These are phyloP conservation scores for Drosophila mayaguana DNA, from an alignment of 2,888 invertebrate species.

Conservation along the genomic window DNA sequence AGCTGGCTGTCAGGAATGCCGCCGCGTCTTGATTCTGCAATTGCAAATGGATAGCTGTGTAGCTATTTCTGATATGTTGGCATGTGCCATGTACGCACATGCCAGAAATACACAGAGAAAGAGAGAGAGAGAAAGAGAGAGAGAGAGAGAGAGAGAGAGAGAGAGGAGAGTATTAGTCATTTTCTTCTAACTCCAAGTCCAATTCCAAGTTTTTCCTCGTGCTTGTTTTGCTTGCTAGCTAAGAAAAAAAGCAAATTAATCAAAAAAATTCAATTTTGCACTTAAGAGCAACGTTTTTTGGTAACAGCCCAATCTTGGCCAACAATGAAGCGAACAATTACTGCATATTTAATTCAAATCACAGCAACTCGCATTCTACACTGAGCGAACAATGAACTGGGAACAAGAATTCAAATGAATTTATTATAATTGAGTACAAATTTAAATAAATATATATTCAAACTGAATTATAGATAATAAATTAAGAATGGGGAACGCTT, in stretches of 20 bases:
- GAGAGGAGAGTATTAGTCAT: background rate
- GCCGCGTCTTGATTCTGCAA: slow-evolving; percentile 34
- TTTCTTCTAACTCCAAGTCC: slow-evolving; percentile 1
- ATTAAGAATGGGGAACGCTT: background rate
- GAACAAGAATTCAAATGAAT: background rate
- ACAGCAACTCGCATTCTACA: slow-evolving; percentile 27
- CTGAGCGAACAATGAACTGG: slow-evolving; percentile 14
- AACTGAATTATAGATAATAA: background rate
- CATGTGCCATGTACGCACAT: slow-evolving; percentile 43
- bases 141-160: background rate
- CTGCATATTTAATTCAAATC: slow-evolving; percentile 65
- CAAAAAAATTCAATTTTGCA: slow-evolving; percentile 73
- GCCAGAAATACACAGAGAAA: background rate
- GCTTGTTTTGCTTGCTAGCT: slow-evolving; percentile 4
- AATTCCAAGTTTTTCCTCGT: slow-evolving; percentile 6
- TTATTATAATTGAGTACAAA: no score
- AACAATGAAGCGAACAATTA: slow-evolving; percentile 74
- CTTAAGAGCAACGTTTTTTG: slow-evolving; percentile 61
- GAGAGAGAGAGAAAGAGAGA: background rate
- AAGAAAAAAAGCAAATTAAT: slow-evolving; percentile 48
- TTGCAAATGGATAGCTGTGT: slow-evolving; percentile 22
- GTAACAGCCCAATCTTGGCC: slow-evolving; percentile 64
- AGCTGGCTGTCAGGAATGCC: slow-evolving; percentile 20
- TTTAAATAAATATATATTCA: background rate
- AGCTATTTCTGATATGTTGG: slow-evolving; percentile 29